These are phyloP conservation scores for Craniophora ligustri DNA, from an alignment of 2,888 invertebrate genomes.

Conservation along the genomic window DNA sequence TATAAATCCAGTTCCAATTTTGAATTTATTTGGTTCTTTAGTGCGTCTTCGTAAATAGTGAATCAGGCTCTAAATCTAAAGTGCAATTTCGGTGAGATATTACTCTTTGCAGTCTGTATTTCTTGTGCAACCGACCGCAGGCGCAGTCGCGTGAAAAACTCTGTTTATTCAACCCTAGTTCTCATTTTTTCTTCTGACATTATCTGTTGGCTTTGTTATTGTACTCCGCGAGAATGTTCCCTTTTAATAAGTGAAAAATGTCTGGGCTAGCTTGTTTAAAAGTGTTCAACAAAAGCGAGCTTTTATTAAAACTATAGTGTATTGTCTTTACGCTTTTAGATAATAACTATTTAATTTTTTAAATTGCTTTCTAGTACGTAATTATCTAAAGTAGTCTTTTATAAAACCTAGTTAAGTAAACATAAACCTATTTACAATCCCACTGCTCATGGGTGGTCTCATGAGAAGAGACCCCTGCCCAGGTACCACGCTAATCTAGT, in stretches of 20 bases:
- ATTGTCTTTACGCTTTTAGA: background rate
- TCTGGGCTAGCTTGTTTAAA: slow-evolving; percentile 11
- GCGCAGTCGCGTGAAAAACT: slow-evolving; percentile 26
- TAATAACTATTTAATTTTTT: background rate
- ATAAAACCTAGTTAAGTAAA: too few species aligned
- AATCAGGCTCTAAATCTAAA: slow-evolving; percentile 8
- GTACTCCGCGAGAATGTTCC: slow-evolving; percentile 4
- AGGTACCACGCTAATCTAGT: too few species aligned
- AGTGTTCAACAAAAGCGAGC: slow-evolving; percentile 6
- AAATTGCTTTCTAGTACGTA: background rate
- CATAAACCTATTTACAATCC: too few species aligned
- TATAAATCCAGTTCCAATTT: too few species aligned
- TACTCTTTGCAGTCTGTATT: slow-evolving; percentile 1
- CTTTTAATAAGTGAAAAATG: slow-evolving; percentile 23
- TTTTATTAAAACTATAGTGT: slow-evolving; percentile 10
- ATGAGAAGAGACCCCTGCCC: too few species aligned
- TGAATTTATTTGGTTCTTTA: too few species aligned
- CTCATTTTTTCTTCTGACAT: slow-evolving; percentile 20
- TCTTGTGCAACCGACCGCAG: slow-evolving; percentile 10
- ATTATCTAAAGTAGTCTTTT: too few species aligned
- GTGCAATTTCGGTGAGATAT: slow-evolving; percentile 9
- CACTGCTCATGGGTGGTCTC: too few species aligned
- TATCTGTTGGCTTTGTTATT: slow-evolving; percentile 20
- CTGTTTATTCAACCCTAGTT: slow-evolving; percentile 31
- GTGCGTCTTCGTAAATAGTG: too few species aligned